Percentiles rank a stretch among this genome's conserved stretches.
Evolutionary conservation across 2,113 vertebrate species (phyloP).

Genomic region (Meles meles): DNA sequence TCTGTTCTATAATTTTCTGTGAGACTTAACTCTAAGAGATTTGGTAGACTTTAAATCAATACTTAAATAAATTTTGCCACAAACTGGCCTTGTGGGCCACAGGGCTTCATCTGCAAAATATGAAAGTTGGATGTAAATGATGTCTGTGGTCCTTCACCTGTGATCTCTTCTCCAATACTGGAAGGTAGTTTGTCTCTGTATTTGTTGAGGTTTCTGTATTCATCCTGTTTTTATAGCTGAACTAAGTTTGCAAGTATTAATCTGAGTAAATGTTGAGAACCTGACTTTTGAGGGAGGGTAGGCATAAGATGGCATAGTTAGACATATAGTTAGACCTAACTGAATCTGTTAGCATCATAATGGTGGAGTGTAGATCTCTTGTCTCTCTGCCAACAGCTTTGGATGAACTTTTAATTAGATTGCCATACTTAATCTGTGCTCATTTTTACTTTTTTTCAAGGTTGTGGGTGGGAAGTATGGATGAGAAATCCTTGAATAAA

Average conservation of each 20-base stretch:
- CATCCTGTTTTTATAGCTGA: background rate
- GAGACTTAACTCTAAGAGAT: background rate
- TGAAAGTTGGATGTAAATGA: background rate
- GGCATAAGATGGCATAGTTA: background rate
- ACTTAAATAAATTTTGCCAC: background rate
- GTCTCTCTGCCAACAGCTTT: background rate
- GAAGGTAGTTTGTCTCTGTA: background rate
- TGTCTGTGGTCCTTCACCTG: background rate
- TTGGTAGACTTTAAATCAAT: background rate
- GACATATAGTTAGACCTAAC: background rate
- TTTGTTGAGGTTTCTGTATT: background rate
- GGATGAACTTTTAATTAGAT: background rate
- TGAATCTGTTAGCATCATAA: constrained; percentile 1
- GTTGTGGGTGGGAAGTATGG: background rate
- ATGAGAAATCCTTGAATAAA: constrained; percentile 18
- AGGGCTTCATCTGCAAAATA: background rate
- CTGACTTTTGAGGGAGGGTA: background rate
- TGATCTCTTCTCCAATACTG: background rate
- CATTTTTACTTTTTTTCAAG: background rate
- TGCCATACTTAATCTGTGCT: background rate
- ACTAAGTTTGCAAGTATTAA: background rate
- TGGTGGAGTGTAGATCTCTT: background rate
- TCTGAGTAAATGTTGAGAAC: background rate
- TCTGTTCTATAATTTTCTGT: background rate
- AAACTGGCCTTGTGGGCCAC: background rate